These are phyloP conservation scores for Pilophorus perplexus DNA, from an alignment of 2,888 invertebrate genomes.

Conservation along the genomic window DNA sequence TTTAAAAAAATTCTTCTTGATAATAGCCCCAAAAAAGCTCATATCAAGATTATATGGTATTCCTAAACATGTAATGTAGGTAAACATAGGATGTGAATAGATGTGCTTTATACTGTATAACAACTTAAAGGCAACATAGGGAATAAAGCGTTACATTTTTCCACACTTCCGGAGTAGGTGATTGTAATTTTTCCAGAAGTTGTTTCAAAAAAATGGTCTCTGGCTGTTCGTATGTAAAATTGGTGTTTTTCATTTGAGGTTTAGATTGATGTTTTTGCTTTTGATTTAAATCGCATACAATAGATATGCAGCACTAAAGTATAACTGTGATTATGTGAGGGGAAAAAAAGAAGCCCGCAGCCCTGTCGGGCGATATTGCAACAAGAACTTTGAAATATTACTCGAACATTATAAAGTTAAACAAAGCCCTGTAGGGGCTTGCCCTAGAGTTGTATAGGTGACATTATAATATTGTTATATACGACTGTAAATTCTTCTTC, in stretches of 20 bases:
- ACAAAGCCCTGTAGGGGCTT: slow-evolving; percentile 18
- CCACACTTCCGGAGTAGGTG: not conserved
- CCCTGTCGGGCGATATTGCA: slow-evolving; percentile 13
- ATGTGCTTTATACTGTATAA: slow-evolving; percentile 30
- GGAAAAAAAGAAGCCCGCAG: slow-evolving; percentile 17
- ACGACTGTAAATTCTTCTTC: slow-evolving; percentile 34
- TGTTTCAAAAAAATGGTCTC: not conserved
- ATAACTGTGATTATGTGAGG: slow-evolving; percentile 44
- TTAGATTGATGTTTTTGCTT: slow-evolving; percentile 36
- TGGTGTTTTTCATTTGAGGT: slow-evolving; percentile 16
- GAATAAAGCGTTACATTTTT: not conserved
- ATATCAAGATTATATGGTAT: slow-evolving; percentile 28
- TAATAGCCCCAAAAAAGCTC: slow-evolving; percentile 34
- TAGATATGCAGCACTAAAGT: slow-evolving; percentile 46
- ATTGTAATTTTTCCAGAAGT: no score
- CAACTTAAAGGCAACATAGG: slow-evolving; percentile 19
- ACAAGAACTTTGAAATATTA: slow-evolving; percentile 12
- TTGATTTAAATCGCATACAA: slow-evolving; percentile 42
- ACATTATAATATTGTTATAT: slow-evolving; percentile 10
- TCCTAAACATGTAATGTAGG: slow-evolving; percentile 26
- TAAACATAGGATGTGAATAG: slow-evolving; percentile 34
- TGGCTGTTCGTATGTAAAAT: slow-evolving; percentile 13
- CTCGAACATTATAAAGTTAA: slow-evolving; percentile 1
- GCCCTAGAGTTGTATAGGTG: slow-evolving; percentile 24
- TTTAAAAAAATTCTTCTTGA: slow-evolving; percentile 15